Evolutionary conservation across 1,140 invertebrate species (phyloP), one percentile per base, ranked within the genome.

Genomic region (Zeugodacus cucurbitae): DNA sequence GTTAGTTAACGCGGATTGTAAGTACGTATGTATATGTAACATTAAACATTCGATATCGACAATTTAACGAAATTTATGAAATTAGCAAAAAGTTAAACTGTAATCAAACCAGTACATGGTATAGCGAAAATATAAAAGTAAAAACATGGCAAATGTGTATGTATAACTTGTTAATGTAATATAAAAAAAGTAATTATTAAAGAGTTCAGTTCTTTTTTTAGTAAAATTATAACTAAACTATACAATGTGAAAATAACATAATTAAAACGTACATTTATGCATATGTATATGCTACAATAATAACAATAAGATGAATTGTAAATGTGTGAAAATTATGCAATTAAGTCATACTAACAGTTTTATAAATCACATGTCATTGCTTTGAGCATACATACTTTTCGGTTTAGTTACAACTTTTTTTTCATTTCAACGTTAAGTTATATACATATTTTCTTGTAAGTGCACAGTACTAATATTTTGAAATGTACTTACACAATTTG

Each of bases 221-320:
- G 37, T 54, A 87, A 67, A 87, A 67, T 87, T 70, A 70, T 87
- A 67, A 70, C 59, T 87, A 70, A 87, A 86, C 32, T 59, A 86
- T 29, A 82, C n/a, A 82, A 82, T 29, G 11, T 62, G 41, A 87
- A 44, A 87, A 87, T 8, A 87, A 62, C 14, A 48, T 48, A 34
- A 32, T 34, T 11, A 59, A 87, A 29, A 54, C 54, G 57, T 88
- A 88, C 29, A 78, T 41, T 78, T 88, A 67, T 59, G 58, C 58
- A 78, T 57, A 74, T 41, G n/a, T 22, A 85, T 62, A 62, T 62
- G 58, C 58, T 62, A 62, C 58, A 85, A 37, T 62, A 34, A 86
- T 29, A 88, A 59, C 6, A 70, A 29, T 32, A 78, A 78, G 34
- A 20, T 41, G 59, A 64, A 48, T 1, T 14, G 41, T 6, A 64